Conservation (phyloP, 1,140 invertebrate species). For the Wasmannia auropunctata region DNA sequence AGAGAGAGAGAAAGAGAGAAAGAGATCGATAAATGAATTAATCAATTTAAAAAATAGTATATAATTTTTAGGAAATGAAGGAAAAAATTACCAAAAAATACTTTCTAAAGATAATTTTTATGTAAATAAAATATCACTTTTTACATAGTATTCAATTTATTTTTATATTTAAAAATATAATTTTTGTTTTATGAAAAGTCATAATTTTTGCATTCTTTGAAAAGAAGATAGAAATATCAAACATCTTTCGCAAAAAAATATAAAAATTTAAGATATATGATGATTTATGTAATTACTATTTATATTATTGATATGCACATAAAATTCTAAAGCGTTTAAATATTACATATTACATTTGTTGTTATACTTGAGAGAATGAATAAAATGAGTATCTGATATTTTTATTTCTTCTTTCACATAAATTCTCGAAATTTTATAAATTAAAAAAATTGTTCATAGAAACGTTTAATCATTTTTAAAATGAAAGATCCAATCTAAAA, state of each 20-base stretch:
- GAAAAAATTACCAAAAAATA: neutral
- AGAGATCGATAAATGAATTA: neutral
- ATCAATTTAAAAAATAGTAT: neutral
- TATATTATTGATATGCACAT: neutral
- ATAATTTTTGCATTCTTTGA: neutral
- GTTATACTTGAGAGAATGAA: neutral
- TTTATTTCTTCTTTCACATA: neutral
- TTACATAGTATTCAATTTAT: neutral
- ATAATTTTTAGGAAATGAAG: neutral
- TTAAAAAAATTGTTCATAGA: neutral
- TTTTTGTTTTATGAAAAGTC: neutral
- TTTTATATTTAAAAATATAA: neutral
- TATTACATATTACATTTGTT: neutral
- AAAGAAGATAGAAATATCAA: neutral
- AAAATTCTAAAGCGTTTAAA: conserved; percentile 4
- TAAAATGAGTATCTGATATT: neutral
- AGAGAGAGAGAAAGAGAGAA: neutral
- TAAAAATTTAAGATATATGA: neutral
- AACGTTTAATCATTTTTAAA: neutral
- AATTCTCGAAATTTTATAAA: neutral
- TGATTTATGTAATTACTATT: neutral
- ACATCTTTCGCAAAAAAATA: neutral
- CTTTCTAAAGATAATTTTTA: neutral
- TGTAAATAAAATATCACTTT: neutral
- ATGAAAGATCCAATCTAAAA: neutral